Evolutionary conservation across 2,888 invertebrate species (phyloP).

Genomic region (Prosopocoilus inquinatus): DNA sequence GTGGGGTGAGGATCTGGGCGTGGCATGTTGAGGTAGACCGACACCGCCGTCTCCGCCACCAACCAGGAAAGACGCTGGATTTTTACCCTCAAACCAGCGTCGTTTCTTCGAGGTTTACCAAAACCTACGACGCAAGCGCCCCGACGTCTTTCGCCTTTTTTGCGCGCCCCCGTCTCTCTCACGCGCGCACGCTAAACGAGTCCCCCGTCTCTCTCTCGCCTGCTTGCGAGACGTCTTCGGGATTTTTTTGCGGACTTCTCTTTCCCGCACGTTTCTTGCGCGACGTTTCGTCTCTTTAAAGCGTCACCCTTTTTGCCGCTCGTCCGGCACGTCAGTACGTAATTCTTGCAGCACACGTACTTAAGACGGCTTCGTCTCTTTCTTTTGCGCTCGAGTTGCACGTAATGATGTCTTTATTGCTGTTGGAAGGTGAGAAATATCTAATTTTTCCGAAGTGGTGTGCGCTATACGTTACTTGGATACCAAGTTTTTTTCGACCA

Average conservation of each 20-base stretch:
- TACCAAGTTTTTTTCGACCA: too few species aligned
- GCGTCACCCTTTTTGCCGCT: not conserved
- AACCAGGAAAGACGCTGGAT: constrained; percentile 55
- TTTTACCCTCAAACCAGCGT: constrained; percentile 55
- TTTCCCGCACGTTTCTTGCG: constrained; percentile 40
- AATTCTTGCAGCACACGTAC: not conserved
- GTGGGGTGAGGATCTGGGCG: constrained; percentile 46
- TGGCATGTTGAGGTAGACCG: constrained; percentile 55
- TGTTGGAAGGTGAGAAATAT: not conserved
- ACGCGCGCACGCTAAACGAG: constrained; percentile 5
- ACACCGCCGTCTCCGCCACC: constrained; percentile 52
- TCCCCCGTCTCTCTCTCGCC: constrained; percentile 15
- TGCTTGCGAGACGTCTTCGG: constrained; percentile 42
- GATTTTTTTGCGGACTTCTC: constrained; percentile 31
- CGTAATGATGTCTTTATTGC: not conserved
- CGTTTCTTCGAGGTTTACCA: constrained; percentile 55
- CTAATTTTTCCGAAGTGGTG: too few species aligned
- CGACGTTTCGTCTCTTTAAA: constrained; percentile 14
- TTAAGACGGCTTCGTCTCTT: not conserved
- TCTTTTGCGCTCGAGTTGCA: not conserved
- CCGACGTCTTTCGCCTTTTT: constrained; percentile 22
- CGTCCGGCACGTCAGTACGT: not conserved
- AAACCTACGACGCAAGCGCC: constrained; percentile 47
- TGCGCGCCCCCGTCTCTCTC: constrained; percentile 11
- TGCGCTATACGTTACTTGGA: too few species aligned